Evolutionary conservation across 1,140 invertebrate species (phyloP).

Genomic region (Oryctes rhinoceros): DNA sequence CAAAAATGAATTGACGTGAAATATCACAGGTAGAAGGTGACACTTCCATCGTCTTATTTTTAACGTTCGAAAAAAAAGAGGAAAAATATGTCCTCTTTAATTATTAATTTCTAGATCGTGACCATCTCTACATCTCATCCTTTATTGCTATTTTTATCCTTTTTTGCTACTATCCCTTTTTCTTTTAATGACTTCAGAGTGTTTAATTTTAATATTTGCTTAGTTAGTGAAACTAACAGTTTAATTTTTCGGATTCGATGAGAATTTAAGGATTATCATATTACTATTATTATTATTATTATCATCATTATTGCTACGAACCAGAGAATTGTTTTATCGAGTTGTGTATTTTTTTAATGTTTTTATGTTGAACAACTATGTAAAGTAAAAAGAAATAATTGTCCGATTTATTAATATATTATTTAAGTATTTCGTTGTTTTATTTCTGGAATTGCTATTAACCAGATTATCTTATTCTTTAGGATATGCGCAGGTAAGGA

Average conservation of each 20-base stretch:
- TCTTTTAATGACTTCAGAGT: conserved; percentile 36
- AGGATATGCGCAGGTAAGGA: no score
- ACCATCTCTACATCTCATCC: neutral
- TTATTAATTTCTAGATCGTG: no score
- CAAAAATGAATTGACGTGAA: no score
- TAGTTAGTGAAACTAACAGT: conserved; percentile 37
- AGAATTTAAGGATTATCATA: conserved; percentile 2
- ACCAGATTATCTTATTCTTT: neutral
- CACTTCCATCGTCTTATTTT: no score
- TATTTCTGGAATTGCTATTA: neutral
- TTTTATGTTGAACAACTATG: conserved; percentile 35
- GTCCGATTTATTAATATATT: conserved; percentile 39
- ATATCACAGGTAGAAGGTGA: no score
- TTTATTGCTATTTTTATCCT: neutral
- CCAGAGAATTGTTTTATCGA: conserved; percentile 28
- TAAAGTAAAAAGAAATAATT: conserved; percentile 21
- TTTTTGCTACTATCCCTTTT: neutral
- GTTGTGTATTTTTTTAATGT: conserved; percentile 40
- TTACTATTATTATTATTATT: conserved; percentile 32
- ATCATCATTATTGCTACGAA: conserved; percentile 1
- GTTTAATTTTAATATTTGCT: conserved; percentile 22
- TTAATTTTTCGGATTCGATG: conserved; percentile 14
- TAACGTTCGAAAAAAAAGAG: no score
- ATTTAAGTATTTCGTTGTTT: conserved; percentile 37
- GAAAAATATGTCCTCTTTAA: no score